Conservation (phyloP, 37 sponge, comb jelly and placozoan species). For the Spongilla lacustris region DNA sequence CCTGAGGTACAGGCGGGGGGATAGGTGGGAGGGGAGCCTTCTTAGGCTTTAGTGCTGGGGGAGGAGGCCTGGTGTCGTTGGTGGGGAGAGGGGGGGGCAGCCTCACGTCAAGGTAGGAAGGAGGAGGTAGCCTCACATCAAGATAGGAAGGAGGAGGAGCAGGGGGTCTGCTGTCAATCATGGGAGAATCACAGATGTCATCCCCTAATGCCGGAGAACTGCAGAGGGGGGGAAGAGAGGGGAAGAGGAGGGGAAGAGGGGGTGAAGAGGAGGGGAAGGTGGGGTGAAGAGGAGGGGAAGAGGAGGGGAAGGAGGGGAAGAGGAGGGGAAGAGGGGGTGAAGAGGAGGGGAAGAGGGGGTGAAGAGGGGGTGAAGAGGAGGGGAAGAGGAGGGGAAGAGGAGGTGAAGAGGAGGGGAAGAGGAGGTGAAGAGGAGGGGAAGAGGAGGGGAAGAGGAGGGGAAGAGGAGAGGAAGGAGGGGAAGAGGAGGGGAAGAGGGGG, state of each 20-base stretch:
- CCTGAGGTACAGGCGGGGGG: no score
- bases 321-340: not conserved
- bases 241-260: not conserved
- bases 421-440: not conserved
- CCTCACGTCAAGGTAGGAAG: not conserved
- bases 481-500: not conserved
- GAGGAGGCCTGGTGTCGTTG: no score
- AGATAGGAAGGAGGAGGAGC: not conserved
- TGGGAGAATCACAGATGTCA: not conserved
- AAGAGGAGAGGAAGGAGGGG: not conserved
- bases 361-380: not conserved
- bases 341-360: not conserved
- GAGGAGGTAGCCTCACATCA: no score
- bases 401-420: not conserved
- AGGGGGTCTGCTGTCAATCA: not conserved
- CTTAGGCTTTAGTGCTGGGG: no score
- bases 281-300: not conserved
- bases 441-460: not conserved
- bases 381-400: not conserved
- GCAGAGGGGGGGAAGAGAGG: not conserved
- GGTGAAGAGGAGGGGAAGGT: not conserved
- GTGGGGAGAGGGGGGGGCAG: no score
- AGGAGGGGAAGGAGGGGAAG: not conserved
- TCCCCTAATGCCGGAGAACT: no score
- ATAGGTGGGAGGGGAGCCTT: no score